Evolutionary conservation across 2,113 vertebrate species (phyloP).

Genomic region (Tichodroma muraria): DNA sequence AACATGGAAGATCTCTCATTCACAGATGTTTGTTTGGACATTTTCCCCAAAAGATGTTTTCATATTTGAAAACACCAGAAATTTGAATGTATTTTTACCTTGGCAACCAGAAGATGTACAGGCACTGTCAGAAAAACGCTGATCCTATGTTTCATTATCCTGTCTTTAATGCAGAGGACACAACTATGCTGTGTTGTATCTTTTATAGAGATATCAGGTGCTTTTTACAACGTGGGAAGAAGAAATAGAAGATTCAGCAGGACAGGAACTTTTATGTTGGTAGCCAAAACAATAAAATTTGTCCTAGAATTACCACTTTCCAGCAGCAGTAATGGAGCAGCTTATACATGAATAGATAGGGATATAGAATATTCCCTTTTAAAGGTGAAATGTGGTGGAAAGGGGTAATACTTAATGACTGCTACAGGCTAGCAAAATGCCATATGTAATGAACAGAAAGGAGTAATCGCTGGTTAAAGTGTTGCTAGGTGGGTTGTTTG

Average conservation of each 20-base stretch:
- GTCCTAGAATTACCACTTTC: not conserved
- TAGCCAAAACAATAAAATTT: conserved; percentile 17
- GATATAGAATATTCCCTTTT: not conserved
- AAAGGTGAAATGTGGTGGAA: not conserved
- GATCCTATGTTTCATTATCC: not conserved
- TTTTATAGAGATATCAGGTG: not conserved
- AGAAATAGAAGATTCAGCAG: not conserved
- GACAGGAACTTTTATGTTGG: not conserved
- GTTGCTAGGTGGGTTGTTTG: not conserved
- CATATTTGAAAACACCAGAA: not conserved
- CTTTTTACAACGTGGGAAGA: not conserved
- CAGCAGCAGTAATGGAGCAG: not conserved
- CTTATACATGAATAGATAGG: not conserved
- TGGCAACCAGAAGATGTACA: not conserved
- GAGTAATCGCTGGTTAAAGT: not conserved
- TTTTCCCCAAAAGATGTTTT: not conserved
- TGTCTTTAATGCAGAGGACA: not conserved
- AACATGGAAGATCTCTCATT: not conserved
- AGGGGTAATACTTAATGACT: not conserved
- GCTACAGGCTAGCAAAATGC: not conserved
- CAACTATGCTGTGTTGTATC: not conserved
- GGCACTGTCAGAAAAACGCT: not conserved
- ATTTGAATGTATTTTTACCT: not conserved
- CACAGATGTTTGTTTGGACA: not conserved
- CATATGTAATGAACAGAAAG: not conserved